phyloP scores from a whole-genome alignment of 2,797 vertebrate species.

The Trachops cirrhosus region DNA sequence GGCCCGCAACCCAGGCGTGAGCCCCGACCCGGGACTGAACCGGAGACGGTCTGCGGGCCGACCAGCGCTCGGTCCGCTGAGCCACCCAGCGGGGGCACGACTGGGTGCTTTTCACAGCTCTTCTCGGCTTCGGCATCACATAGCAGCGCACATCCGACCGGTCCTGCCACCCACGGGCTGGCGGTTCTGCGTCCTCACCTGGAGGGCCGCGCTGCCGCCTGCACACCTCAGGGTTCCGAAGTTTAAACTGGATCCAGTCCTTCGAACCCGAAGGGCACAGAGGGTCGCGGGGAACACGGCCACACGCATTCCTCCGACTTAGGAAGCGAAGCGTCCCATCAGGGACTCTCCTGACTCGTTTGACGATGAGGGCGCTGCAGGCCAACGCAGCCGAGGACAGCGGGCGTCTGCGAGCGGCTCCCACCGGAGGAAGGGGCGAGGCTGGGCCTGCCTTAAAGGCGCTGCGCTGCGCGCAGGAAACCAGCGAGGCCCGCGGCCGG shows the following conservation, averaged over 20 bases:
- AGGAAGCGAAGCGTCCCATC: accelerated
- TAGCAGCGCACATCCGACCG: no score
- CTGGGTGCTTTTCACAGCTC: no score
- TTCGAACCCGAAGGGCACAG: accelerated
- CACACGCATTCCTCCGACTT: accelerated
- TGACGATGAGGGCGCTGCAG: accelerated
- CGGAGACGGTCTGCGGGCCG: no score
- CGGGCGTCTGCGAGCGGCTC: accelerated
- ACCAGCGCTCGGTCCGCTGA: no score
- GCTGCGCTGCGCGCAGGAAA: background rate
- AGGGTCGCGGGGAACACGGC: accelerated
- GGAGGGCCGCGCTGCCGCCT: background rate
- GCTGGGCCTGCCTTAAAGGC: background rate
- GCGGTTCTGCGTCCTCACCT: background rate
- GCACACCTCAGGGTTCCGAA: no score
- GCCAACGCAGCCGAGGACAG: background rate
- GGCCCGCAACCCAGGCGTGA: no score
- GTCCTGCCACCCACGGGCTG: background rate
- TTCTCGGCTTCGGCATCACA: background rate
- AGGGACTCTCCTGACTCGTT: accelerated
- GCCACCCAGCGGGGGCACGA: no score
- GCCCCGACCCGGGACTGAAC: no score
- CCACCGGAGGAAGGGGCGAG: accelerated
- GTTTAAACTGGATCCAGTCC: accelerated
- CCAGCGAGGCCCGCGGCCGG: accelerated